Evolutionary conservation across 2,888 invertebrate genomes (phyloP).

Genomic region (Drosophila histrio): DNA sequence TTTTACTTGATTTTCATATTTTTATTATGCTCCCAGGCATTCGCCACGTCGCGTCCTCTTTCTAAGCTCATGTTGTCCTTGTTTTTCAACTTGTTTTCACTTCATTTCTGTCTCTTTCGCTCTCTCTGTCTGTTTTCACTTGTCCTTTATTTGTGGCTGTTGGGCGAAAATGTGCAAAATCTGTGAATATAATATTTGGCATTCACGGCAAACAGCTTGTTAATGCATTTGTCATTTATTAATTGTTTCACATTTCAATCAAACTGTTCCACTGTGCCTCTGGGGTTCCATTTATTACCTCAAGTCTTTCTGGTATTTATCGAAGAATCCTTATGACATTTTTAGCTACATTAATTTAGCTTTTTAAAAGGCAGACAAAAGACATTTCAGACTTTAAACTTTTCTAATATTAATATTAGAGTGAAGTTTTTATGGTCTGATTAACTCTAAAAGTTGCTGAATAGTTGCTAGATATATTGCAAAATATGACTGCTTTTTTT

Average conservation of each 20-base stretch:
- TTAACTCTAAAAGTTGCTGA: background rate
- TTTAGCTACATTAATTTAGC: background rate
- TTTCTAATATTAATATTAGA: no score
- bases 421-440: no score
- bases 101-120: background rate
- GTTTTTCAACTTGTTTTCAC: background rate
- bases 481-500: no score
- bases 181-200: slow-evolving; percentile 9
- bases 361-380: background rate
- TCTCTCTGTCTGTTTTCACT: background rate
- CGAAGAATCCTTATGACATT: background rate
- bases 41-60: slow-evolving; percentile 24
- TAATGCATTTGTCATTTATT: slow-evolving; percentile 29
- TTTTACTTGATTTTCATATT: slow-evolving; percentile 78
- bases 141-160: background rate
- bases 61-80: slow-evolving; percentile 9
- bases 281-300: background rate
- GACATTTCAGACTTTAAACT: no score
- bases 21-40: slow-evolving; percentile 59
- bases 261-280: background rate
- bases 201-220: slow-evolving; percentile 15
- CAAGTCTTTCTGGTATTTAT: background rate
- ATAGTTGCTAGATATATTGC: no score
- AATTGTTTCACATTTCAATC: slow-evolving; percentile 21
- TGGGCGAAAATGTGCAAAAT: slow-evolving; percentile 4